Conservation (phyloP, 2,888 invertebrate species). For the Eupithecia insigniata region DNA sequence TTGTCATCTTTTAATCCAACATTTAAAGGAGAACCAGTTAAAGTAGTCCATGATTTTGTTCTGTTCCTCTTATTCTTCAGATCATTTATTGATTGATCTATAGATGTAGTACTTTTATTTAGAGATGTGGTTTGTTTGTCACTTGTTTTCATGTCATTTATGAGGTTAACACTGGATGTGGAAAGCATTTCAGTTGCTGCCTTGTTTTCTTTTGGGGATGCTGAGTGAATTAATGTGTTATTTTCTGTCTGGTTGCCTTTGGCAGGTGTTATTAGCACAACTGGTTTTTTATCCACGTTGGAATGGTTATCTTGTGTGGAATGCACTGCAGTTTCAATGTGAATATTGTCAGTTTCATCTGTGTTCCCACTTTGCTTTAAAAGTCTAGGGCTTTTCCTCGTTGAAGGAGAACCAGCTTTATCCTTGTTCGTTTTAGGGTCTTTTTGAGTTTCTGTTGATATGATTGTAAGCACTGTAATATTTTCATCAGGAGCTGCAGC, state of each 20-base stretch:
- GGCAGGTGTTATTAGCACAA: neutral
- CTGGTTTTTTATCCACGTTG: no score
- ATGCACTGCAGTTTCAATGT: constrained; percentile 21
- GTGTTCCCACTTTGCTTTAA: constrained; percentile 50
- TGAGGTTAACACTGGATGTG: constrained; percentile 52
- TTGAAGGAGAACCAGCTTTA: constrained; percentile 35
- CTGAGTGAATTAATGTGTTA: constrained; percentile 8
- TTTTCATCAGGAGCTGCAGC: constrained; percentile 40
- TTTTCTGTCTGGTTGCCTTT: constrained; percentile 7
- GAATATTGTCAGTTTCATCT: constrained; percentile 30
- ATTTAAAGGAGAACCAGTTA: constrained; percentile 34
- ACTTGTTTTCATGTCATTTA: constrained; percentile 51
- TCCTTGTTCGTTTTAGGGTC: constrained; percentile 41
- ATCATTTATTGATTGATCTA: constrained; percentile 46
- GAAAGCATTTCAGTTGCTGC: constrained; percentile 48
- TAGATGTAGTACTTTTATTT: constrained; percentile 63
- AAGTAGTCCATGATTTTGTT: constrained; percentile 68
- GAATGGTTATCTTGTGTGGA: constrained; percentile 8
- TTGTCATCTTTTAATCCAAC: constrained; percentile 7
- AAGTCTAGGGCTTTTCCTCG: constrained; percentile 55
- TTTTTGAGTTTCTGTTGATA: constrained; percentile 33
- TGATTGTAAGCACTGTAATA: constrained; percentile 39
- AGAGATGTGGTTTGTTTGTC: constrained; percentile 40
- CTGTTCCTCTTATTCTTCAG: constrained; percentile 59
- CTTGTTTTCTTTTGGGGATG: constrained; percentile 27